Evolutionary conservation across 2,797 vertebrate genomes (phyloP), one percentile per base, ranked within the genome.

Genomic region (Podarcis lilfordi): DNA sequence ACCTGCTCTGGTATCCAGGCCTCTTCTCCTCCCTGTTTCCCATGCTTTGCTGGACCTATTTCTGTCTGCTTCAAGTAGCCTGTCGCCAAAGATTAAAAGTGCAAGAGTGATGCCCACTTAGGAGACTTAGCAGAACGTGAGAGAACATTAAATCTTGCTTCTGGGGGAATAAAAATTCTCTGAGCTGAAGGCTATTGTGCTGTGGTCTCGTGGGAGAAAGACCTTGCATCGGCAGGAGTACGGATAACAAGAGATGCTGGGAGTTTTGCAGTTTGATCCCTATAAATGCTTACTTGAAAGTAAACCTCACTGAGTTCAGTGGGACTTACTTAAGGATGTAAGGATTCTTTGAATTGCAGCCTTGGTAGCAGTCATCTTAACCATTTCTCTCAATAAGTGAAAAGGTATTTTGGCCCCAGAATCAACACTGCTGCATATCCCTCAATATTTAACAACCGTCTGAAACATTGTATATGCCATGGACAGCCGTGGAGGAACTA

Each of bases 91-190:
- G 37, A 71, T 85, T 66, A 32, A 85, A 85, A 66, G 74, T 76
- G 27, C 15, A 45, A 68, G 59, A 85, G 19, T 40, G 27, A 77
- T 85, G 74, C 10, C 74, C 59, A 32, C 35, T 85, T 85, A 40
- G 43, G 59, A 66, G 29, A 45, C 35, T 55, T 55, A 43, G 17
- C 27, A n/a, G 29, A 77, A 40, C 17, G 50, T 9, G 45, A 71
- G 66, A 83, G 17, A 71, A 71, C 66, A 71, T 83, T 83, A 71
- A 45, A 83, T 83, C 81, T n/a, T 50, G 43, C 40, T 71, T 71
- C 68, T 71, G 40, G 29, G 61, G 27, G 61, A 13, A 66, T 19
- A 8, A 35, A 11, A 4, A 32, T 59, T 85, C 43, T 43, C 27
- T 77, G 43, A 11, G 40, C 29, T 71, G 81, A 83, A 71, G 40